Evolutionary conservation across 2,797 vertebrate genomes (phyloP).

Genomic region (Intellagama lesueurii): DNA sequence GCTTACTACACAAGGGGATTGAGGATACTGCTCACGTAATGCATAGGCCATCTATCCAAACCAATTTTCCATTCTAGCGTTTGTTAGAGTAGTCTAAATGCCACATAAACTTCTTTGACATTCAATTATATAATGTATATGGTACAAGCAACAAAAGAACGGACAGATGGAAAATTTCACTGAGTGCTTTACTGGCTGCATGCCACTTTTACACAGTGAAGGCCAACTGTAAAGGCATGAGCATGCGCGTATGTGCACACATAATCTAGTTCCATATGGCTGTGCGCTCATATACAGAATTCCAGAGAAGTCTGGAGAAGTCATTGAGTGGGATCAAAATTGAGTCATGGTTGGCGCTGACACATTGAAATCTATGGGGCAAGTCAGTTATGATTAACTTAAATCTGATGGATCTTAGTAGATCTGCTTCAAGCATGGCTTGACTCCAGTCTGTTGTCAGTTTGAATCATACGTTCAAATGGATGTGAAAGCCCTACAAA

Average conservation of each 20-base stretch:
- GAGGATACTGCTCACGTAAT: neutral
- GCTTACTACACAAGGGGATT: neutral
- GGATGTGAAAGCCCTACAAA: constrained; percentile 14
- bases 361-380: neutral
- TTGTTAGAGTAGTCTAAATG: constrained; percentile 53
- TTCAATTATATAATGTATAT: constrained; percentile 64
- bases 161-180: constrained; percentile 41
- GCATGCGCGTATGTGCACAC: neutral
- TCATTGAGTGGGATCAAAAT: neutral
- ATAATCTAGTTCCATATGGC: neutral
- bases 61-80: constrained; percentile 52
- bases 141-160: constrained; percentile 28
- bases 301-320: too few relatives aligned
- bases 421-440: neutral
- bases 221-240: constrained; percentile 2
- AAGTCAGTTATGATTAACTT: neutral
- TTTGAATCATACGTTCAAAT: constrained; percentile 14
- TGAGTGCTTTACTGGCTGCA: constrained; percentile 59
- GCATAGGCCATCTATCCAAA: constrained; percentile 36
- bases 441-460: neutral
- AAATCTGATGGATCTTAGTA: neutral
- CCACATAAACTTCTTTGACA: constrained; percentile 59
- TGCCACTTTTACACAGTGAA: constrained; percentile 30
- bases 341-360: neutral
- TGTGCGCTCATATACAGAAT: rapidly evolving